Percentiles rank a stretch among this genome's conserved stretches.
These are phyloP conservation scores for Ptychobarbus kaznakovi DNA, from an alignment of 2,797 vertebrate genomes.

Conservation along the genomic window DNA sequence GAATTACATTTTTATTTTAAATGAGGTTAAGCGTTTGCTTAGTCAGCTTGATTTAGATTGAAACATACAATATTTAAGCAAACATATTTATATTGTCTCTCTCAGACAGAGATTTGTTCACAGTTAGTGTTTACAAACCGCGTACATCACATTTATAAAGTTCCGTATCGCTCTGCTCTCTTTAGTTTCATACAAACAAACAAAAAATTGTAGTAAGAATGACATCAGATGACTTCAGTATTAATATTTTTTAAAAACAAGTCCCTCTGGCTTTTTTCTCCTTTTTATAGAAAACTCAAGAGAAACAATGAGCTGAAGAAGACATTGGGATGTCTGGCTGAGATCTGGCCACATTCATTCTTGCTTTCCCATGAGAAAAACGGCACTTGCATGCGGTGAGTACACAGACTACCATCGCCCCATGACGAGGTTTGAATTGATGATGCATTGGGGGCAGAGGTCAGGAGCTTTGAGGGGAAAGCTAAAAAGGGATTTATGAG, in stretches of 20 bases:
- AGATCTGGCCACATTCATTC: neutral
- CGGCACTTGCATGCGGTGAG: neutral
- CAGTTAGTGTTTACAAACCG: neutral
- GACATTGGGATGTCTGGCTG: neutral
- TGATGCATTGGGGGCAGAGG: constrained; percentile 1
- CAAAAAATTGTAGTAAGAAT: too few relatives aligned
- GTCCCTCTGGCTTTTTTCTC: too few relatives aligned
- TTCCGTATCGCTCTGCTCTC: too few relatives aligned
- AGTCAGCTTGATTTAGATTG: neutral
- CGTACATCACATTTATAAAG: too few relatives aligned
- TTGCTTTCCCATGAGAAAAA: neutral
- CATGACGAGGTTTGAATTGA: neutral
- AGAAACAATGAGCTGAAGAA: neutral
- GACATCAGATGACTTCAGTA: too few relatives aligned
- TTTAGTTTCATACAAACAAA: too few relatives aligned
- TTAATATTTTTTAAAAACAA: neutral
- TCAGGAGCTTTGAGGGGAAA: constrained; percentile 21
- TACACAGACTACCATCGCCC: neutral
- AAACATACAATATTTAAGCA: neutral
- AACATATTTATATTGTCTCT: neutral
- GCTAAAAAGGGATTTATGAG: neutral
- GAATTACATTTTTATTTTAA: too few relatives aligned
- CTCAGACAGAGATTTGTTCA: neutral
- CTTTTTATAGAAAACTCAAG: neutral
- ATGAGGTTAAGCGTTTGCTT: neutral